These are phyloP conservation scores for Pogonophryne albipinna DNA, from an alignment of 2,797 vertebrate genomes.

Conservation along the genomic window DNA sequence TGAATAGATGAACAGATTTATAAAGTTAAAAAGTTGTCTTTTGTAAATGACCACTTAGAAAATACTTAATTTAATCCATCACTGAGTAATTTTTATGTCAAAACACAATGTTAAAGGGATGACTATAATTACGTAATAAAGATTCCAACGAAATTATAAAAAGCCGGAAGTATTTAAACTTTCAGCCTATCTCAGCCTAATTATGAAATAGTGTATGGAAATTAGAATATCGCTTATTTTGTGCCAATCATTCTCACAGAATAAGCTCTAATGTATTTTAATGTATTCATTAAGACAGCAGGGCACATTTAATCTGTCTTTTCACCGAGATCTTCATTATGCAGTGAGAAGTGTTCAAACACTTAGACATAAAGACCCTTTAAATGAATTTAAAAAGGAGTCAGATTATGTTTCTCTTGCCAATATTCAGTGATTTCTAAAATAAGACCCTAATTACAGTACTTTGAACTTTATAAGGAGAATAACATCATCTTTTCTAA, in stretches of 20 bases:
- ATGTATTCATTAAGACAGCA: conserved; percentile 8
- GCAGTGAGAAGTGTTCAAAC: neutral
- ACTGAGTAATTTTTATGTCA: neutral
- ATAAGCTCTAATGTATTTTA: neutral
- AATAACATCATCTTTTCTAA: too few relatives aligned
- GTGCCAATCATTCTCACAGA: conserved; percentile 3
- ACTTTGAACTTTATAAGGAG: too few relatives aligned
- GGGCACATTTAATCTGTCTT: neutral
- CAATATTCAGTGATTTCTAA: neutral
- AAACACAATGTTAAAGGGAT: conserved; percentile 3
- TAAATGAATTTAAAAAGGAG: too few relatives aligned
- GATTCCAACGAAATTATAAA: conserved; percentile 8
- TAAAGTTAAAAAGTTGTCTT: conserved; percentile 5
- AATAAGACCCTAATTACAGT: too few relatives aligned
- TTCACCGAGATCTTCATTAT: neutral
- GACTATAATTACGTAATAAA: neutral
- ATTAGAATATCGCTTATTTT: conserved; percentile 4
- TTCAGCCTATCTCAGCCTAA: neutral
- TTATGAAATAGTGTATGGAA: conserved; percentile 8
- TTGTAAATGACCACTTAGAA: neutral
- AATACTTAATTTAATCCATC: neutral
- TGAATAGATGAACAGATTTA: conserved; percentile 1
- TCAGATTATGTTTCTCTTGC: neutral
- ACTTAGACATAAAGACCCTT: neutral
- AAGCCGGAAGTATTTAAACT: neutral